Evolutionary conservation across 37 sponge, comb jelly and placozoan genomes (phyloP), one percentile per base, ranked within the genome.

Genomic region (Oopsacas minuta): DNA sequence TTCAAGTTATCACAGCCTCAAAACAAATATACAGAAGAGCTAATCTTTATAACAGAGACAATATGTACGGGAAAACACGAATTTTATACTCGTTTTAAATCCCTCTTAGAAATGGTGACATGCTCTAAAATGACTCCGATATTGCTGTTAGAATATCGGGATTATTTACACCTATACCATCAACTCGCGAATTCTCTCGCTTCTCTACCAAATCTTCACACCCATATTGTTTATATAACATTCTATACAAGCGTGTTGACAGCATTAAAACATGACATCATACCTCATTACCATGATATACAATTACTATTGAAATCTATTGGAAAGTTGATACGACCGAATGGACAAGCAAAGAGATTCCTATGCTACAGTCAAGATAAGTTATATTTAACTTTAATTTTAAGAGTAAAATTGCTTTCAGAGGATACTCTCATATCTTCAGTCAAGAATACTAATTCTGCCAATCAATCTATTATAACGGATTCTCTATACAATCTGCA

Each of bases 211-310:
- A 61, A 61, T 12, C 7, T 61, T 20, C 75, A 61, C 75, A 32
- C 32, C 75, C 75, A 61, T n/a, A 61, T 61, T 25, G 30, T n/a
- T 3, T 61, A 61, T n/a, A 20, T 61, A 25, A 61, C 75, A 25
- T 61, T n/a, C 22, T 61, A 32, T 34, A 12, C 75, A 20, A 61
- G 30, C 22, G 30, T n/a, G 7, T 32, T 61, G 28, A 25, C 75
- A 25, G 22, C 75, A 12, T 61, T 61, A 25, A 61, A 61, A 61
- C 75, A 61, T 61, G 75, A 61, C 75, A 34, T 61, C 75, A 61
- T 61, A 61, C 3, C 7, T 3, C 75, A 61, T 61, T 61, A 61
- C 75, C 5, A 12, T 12, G 75, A 61, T n/a, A n/a, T 61, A 3
- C 75, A 61, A 61, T 20, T 61, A 20, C 75, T 61, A 34, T 34